phyloP scores from a whole-genome alignment of 2,888 invertebrate genomes.

The Ecliptopera silaceata region DNA sequence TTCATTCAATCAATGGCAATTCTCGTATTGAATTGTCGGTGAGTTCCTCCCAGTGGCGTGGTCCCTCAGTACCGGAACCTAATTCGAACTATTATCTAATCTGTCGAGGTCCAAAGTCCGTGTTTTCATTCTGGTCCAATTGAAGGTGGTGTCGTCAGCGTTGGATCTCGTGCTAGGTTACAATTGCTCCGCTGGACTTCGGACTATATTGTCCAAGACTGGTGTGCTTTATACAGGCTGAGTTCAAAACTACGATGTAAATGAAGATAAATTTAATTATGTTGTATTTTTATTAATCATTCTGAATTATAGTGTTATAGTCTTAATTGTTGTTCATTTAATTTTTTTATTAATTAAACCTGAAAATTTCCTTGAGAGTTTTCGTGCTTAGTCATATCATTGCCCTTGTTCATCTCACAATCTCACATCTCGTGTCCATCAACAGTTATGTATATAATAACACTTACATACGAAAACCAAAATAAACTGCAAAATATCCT shows the following conservation, averaged over 20 bases:
- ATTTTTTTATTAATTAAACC: too few relatives aligned
- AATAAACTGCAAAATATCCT: too few relatives aligned
- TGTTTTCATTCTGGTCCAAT: constrained; percentile 49
- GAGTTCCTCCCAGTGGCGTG: constrained; percentile 21
- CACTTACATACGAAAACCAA: too few relatives aligned
- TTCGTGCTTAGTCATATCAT: too few relatives aligned
- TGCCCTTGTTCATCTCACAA: too few relatives aligned
- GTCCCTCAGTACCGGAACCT: constrained; percentile 17
- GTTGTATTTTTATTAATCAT: too few relatives aligned
- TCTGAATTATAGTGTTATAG: too few relatives aligned
- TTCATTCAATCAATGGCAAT: constrained; percentile 31
- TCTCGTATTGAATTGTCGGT: constrained; percentile 24
- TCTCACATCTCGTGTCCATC: too few relatives aligned
- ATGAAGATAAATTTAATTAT: neutral
- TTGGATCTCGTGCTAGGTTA: constrained; percentile 42
- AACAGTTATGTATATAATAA: too few relatives aligned
- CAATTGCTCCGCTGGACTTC: constrained; percentile 65
- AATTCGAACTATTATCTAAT: constrained; percentile 16
- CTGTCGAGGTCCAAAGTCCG: constrained; percentile 46
- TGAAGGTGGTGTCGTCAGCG: constrained; percentile 49
- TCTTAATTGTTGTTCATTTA: too few relatives aligned
- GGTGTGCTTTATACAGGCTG: constrained; percentile 39
- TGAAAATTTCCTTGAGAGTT: too few relatives aligned
- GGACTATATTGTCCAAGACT: constrained; percentile 53
- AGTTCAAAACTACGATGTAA: constrained; percentile 30